Evolutionary conservation across 2,888 invertebrate genomes (phyloP).

Genomic region (Pocota personata): DNA sequence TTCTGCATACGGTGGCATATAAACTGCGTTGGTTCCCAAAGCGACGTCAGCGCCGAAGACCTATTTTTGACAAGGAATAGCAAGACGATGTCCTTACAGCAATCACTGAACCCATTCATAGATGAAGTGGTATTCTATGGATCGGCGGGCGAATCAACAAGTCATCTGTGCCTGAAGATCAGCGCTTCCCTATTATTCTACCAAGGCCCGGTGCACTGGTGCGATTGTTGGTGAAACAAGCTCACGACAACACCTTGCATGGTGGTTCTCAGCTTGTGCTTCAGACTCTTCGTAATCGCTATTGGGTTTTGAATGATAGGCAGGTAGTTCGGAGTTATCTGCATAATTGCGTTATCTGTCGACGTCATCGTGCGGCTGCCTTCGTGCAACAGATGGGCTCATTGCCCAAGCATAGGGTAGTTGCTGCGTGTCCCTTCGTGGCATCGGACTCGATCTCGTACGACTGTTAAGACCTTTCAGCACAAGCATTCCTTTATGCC

Average conservation of each 20-base stretch:
- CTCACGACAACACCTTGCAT: not conserved
- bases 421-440: not conserved
- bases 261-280: constrained; percentile 20
- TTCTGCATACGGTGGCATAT: too few relatives aligned
- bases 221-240: not conserved
- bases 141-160: not conserved
- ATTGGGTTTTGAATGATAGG: not conserved
- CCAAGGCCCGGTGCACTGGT: not conserved
- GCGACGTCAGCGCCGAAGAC: too few relatives aligned
- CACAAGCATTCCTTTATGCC: not conserved
- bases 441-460: not conserved
- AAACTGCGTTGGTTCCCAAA: too few relatives aligned
- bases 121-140: not conserved
- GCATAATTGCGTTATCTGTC: too few relatives aligned
- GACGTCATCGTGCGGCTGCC: too few relatives aligned
- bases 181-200: not conserved
- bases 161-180: not conserved
- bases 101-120: not conserved
- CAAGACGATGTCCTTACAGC: not conserved
- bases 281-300: constrained; percentile 9
- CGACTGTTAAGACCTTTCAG: not conserved
- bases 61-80: not conserved
- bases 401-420: constrained; percentile 14
- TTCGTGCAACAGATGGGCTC: constrained; percentile 27
- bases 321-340: too few relatives aligned